These are phyloP conservation scores for Aphis gossypii DNA, from an alignment of 1,140 invertebrate genomes.

Conservation along the genomic window DNA sequence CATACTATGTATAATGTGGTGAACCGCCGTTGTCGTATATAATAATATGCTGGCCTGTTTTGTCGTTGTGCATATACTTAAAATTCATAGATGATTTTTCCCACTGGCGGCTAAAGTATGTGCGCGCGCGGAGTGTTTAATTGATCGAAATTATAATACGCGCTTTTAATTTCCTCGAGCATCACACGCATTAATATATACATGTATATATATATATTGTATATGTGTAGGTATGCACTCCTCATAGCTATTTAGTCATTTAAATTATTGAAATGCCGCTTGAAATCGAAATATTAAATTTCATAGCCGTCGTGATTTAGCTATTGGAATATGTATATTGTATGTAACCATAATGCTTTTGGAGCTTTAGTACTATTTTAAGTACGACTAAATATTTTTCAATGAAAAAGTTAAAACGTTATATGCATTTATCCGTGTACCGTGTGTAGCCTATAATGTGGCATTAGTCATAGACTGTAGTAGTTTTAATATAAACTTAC, in stretches of 20 bases:
- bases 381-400: not conserved
- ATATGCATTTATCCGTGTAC: too few relatives aligned
- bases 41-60: not conserved
- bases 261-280: not conserved
- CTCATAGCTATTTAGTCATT: not conserved
- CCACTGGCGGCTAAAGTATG: not conserved
- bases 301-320: not conserved
- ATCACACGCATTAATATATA: not conserved
- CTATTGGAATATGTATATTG: not conserved
- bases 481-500: too few relatives aligned
- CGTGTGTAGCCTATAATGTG: too few relatives aligned
- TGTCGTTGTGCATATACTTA: not conserved
- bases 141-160: constrained; percentile 34
- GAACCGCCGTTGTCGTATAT: not conserved
- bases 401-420: not conserved
- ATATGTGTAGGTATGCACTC: not conserved
- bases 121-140: not conserved
- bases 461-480: too few relatives aligned
- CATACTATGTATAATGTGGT: not conserved
- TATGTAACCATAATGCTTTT: not conserved
- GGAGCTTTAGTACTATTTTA: not conserved
- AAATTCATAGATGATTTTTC: not conserved
- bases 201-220: not conserved
- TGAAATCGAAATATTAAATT: not conserved
- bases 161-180: not conserved